phyloP scores from a whole-genome alignment of 2,888 invertebrate genomes.

The Prosapia bicincta region DNA sequence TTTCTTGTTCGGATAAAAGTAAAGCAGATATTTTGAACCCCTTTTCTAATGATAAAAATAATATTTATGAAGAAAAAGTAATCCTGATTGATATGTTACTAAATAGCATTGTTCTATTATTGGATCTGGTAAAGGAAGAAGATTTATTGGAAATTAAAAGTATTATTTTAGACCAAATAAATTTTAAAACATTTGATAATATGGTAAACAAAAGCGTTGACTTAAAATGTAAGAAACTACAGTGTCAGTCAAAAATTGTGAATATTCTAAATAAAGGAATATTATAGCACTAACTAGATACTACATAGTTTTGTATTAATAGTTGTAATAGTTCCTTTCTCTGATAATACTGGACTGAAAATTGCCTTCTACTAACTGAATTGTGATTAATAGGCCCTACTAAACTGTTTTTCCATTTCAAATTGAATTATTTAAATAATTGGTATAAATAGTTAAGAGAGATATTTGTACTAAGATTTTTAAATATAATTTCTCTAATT shows the following conservation, averaged over 20 bases:
- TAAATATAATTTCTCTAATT: too few species aligned
- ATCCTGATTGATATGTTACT: not conserved
- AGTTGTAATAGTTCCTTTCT: too few species aligned
- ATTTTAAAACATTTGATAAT: not conserved
- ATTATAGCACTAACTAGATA: too few species aligned
- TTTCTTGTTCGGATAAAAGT: too few species aligned
- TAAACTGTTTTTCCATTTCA: too few species aligned
- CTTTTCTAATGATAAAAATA: conserved; percentile 10
- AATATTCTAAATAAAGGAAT: not conserved
- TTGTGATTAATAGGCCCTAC: too few species aligned
- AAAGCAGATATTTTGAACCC: conserved; percentile 7
- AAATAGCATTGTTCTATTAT: not conserved
- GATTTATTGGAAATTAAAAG: not conserved
- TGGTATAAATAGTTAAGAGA: too few species aligned
- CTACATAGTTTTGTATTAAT: too few species aligned
- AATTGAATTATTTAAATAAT: too few species aligned
- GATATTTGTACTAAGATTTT: too few species aligned
- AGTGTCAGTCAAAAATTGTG: not conserved
- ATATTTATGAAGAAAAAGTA: conserved; percentile 13
- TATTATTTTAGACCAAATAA: not conserved
- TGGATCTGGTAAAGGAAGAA: not conserved
- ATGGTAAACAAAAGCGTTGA: not conserved
- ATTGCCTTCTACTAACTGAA: too few species aligned
- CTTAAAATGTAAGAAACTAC: not conserved
- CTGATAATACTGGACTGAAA: too few species aligned